These are phyloP conservation scores for Muraenolepis orangiensis DNA, from an alignment of 2,797 vertebrate genomes.

Conservation along the genomic window DNA sequence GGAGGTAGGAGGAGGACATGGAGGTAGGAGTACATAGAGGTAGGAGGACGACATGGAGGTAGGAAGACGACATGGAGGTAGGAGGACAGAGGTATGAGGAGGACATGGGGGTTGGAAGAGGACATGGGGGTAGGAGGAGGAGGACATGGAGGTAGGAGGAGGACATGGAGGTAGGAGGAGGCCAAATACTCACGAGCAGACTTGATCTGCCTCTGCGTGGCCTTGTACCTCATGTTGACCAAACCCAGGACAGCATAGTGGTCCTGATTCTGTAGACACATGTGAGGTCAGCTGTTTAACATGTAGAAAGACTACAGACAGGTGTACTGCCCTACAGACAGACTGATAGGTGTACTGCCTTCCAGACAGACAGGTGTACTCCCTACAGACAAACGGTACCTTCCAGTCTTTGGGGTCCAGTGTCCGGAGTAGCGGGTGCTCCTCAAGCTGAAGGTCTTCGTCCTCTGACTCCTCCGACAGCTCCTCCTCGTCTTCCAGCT, in stretches of 20 bases:
- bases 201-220: slow-evolving; percentile 98
- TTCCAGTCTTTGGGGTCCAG: slow-evolving; percentile 99
- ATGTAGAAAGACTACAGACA: too few relatives aligned
- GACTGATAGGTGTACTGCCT: background rate
- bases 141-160: too few relatives aligned
- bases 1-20: too few relatives aligned
- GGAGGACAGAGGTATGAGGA: too few relatives aligned
- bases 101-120: too few relatives aligned
- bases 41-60: too few relatives aligned
- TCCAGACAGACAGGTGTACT: background rate
- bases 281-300: background rate
- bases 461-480: slow-evolving; percentile 92
- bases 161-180: background rate
- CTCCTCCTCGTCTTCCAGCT: slow-evolving; percentile 94
- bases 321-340: background rate
- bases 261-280: slow-evolving; percentile 89
- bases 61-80: too few relatives aligned
- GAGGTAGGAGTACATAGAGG: too few relatives aligned
- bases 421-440: slow-evolving; percentile 90
- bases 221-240: slow-evolving; percentile 87
- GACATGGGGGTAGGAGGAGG: background rate
- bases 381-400: slow-evolving; percentile 64
- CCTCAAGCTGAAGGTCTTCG: slow-evolving; percentile 92
- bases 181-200: slow-evolving; percentile 88
- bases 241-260: slow-evolving; percentile 95